Percentiles rank a stretch among this genome's conserved stretches.
Conservation (phyloP, 30 jellyfish, hydroid and myxozoan genomes). For the Aurelia sp. region DNA sequence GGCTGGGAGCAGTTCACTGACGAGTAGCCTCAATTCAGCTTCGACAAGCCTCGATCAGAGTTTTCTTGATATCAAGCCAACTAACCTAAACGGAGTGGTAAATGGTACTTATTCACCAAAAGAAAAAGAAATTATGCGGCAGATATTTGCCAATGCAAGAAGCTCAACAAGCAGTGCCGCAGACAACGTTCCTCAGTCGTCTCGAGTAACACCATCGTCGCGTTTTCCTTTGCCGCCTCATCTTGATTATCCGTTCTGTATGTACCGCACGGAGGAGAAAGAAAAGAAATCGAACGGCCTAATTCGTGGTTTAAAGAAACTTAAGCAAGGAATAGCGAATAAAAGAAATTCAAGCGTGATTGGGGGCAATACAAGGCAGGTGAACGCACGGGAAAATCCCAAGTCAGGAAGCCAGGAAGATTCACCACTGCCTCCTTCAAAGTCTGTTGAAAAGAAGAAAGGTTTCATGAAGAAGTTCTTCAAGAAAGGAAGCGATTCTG, state of each 20-base stretch:
- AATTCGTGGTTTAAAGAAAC: slow-evolving; percentile 49
- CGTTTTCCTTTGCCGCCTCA: slow-evolving; percentile 62
- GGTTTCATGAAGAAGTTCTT: slow-evolving; percentile 40
- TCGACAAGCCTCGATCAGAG: slow-evolving; percentile 24
- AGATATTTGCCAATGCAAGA: slow-evolving; percentile 61
- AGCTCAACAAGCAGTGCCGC: slow-evolving; percentile 6
- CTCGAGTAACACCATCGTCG: slow-evolving; percentile 1
- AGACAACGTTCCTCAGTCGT: background rate
- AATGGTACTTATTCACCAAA: slow-evolving; percentile 77
- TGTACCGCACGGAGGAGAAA: slow-evolving; percentile 51
- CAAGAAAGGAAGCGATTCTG: slow-evolving; percentile 25
- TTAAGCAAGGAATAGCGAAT: slow-evolving; percentile 49
- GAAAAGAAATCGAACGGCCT: slow-evolving; percentile 43
- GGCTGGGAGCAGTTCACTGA: slow-evolving; percentile 10
- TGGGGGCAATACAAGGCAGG: background rate
- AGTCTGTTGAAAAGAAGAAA: slow-evolving; percentile 49
- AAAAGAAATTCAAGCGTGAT: slow-evolving; percentile 13
- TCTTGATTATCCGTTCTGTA: slow-evolving; percentile 70
- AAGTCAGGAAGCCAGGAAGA: background rate
- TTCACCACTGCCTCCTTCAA: slow-evolving; percentile 40
- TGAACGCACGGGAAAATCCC: background rate
- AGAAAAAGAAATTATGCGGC: slow-evolving; percentile 76
- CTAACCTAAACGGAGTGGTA: slow-evolving; percentile 59
- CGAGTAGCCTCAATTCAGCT: background rate
- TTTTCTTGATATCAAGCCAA: slow-evolving; percentile 53